Conservation (phyloP, 2,113 vertebrate genomes). For the Pedionomus torquatus region DNA sequence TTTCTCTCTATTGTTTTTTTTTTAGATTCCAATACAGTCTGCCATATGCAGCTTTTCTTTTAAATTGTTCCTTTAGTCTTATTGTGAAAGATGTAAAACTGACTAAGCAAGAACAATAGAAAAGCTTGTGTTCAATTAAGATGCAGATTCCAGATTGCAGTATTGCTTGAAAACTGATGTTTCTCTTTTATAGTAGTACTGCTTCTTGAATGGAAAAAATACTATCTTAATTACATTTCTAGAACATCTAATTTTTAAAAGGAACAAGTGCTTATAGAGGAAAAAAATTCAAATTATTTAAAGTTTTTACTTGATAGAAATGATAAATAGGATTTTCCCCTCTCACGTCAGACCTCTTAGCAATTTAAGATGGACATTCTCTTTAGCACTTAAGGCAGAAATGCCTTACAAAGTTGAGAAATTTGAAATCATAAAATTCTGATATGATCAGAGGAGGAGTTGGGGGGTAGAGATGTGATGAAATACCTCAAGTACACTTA, state of each 20-base stretch:
- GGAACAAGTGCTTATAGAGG: neutral
- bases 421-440: neutral
- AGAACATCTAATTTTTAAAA: conserved; percentile 16
- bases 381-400: neutral
- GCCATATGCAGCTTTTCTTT: neutral
- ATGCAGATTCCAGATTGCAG: conserved; percentile 24
- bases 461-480: neutral
- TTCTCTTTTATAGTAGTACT: neutral
- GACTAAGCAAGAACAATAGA: conserved; percentile 30
- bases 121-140: conserved; percentile 11
- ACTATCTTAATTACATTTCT: conserved; percentile 42
- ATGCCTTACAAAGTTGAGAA: neutral
- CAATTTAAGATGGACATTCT: neutral
- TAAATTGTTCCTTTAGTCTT: neutral
- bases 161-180: conserved; percentile 12
- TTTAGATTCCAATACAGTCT: neutral
- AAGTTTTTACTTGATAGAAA: neutral
- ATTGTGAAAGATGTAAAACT: conserved; percentile 7
- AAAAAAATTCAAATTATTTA: neutral
- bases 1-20: neutral
- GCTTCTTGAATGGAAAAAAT: neutral
- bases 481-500: neutral
- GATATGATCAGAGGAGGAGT: neutral
- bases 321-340: neutral
- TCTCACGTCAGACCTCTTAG: neutral